Evolutionary conservation across 2,797 vertebrate species (phyloP), one percentile per base, ranked within the genome.

Genomic region (Melanotaenia pygmaea): DNA sequence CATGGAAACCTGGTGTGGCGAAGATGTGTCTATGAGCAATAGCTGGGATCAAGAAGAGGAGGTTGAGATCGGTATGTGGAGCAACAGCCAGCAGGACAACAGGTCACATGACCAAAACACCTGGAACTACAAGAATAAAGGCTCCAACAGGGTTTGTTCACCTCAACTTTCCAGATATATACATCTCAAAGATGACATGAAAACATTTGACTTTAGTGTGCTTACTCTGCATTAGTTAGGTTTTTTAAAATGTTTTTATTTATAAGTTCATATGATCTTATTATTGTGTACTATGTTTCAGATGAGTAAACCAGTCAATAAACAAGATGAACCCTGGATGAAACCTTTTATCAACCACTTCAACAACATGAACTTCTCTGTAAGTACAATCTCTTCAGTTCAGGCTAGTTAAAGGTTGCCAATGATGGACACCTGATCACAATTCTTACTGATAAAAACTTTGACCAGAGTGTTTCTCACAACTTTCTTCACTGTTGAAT

Each of bases 51-150:
- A 96, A 70, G 96, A 99, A 69, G 98, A 97, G 62, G 97, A 98
- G 82, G 96, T 97, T 0, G 97, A 99, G 93, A 98, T 99, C 43
- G 98, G 98, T 83, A 98, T 98, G 96, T 99, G 98, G 98, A 98
- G 94, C 85, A 97, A 97, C 84, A 96, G 91, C 81, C 96, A 96
- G 89, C 96, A 97, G 86, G 96, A 96, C 78, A 93, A 71, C 89
- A 84, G 92, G 76, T 95, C 93, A 79, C 93, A 94, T 12, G 96
- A 96, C 70, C 91, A 95, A 80, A 96, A 96, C 92, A 97, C 95
- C 95, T 96, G 96, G 90, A 94, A 96, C 40, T 97, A 97, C 86
- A 95, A 95, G 85, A 96, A 97, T 83, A 98, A 97, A 91, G 93
- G 94, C 88, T 94, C 96, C 84, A 94, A 94, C 59, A 99, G 99